Evolutionary conservation across 2,113 vertebrate genomes (phyloP).

Genomic region (Potamarius usumacintae): DNA sequence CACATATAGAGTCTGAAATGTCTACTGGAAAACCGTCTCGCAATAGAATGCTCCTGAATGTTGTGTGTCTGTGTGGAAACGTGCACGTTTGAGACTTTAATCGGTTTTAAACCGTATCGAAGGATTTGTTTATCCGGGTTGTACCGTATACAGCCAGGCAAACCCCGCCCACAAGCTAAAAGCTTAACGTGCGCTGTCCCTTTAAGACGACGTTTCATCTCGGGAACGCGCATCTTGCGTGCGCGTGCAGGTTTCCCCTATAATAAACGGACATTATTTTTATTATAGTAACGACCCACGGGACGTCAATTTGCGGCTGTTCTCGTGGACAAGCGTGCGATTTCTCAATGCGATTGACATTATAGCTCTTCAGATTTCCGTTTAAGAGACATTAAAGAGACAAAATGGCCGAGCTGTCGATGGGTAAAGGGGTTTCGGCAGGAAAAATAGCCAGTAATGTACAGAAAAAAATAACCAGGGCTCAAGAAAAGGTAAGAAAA

Average conservation of each 20-base stretch:
- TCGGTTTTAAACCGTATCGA: neutral
- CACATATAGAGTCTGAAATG: neutral
- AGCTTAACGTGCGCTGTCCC: slow-evolving; percentile 37
- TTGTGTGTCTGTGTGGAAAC: neutral
- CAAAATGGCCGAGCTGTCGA: slow-evolving; percentile 95
- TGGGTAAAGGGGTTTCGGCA: slow-evolving; percentile 94
- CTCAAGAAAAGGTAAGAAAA: slow-evolving; percentile 92
- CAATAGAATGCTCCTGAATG: neutral
- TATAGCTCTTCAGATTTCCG: slow-evolving; percentile 50
- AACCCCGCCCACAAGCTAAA: neutral
- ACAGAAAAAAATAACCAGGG: slow-evolving; percentile 95
- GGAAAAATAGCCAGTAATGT: slow-evolving; percentile 95
- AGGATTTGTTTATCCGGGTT: neutral
- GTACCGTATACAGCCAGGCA: neutral
- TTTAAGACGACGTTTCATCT: slow-evolving; percentile 71
- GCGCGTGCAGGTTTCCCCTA: slow-evolving; percentile 46
- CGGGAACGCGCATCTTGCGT: slow-evolving; percentile 43
- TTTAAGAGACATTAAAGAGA: slow-evolving; percentile 49
- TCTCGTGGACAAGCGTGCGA: neutral
- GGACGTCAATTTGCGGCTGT: neutral
- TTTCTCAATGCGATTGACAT: slow-evolving; percentile 21
- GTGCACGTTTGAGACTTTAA: neutral
- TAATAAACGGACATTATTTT: slow-evolving; percentile 12
- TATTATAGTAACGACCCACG: slow-evolving; percentile 23
- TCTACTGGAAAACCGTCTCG: neutral